Percentiles rank a stretch among this genome's conserved stretches.
phyloP scores from a whole-genome alignment of 2,113 vertebrate species.

The Saguinus midas region DNA sequence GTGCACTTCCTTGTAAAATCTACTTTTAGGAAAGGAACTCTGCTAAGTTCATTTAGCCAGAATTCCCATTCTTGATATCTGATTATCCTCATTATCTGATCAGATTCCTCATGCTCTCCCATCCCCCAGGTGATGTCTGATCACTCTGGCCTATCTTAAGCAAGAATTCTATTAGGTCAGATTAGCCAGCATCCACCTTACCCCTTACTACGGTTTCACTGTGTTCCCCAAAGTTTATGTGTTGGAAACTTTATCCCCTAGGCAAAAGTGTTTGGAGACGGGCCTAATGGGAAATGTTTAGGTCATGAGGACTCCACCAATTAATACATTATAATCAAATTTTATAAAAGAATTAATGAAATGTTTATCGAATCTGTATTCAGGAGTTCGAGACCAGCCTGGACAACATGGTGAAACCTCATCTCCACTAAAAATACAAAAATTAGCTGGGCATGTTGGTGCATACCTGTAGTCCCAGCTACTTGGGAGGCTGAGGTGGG shows the following conservation, averaged over 20 bases:
- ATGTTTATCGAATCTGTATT: too few relatives aligned
- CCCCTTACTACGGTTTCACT: background rate
- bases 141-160: background rate
- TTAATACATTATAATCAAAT: background rate
- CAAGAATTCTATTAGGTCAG: background rate
- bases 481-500: too few relatives aligned
- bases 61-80: background rate
- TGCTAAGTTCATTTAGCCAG: background rate
- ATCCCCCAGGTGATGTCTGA: background rate
- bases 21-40: background rate
- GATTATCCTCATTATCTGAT: background rate
- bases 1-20: background rate
- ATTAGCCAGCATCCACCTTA: background rate
- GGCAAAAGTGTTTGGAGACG: background rate
- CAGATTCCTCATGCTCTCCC: background rate
- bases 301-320: background rate
- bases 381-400: too few relatives aligned
- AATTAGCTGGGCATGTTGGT: too few relatives aligned
- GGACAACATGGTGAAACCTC: too few relatives aligned
- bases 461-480: too few relatives aligned
- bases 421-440: too few relatives aligned
- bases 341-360: background rate
- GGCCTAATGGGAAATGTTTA: background rate
- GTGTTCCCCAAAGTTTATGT: background rate
- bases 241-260: background rate